phyloP scores from a whole-genome alignment of 2,888 invertebrate genomes.

The Merodon equestris region DNA sequence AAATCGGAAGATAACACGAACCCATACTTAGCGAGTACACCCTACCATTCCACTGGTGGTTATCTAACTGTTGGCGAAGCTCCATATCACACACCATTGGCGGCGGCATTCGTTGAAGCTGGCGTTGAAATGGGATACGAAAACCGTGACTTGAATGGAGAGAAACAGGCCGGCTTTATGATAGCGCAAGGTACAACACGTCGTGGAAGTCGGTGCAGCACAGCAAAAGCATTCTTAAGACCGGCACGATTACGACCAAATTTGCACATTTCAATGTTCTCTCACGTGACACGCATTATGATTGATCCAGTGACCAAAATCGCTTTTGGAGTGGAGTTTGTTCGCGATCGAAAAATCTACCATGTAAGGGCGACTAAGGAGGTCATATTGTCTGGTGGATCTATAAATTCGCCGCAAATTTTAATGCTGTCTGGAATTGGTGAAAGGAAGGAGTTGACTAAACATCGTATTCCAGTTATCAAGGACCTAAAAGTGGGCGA shows the following conservation, averaged over 20 bases:
- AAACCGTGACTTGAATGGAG: slow-evolving; percentile 92
- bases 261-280: slow-evolving; percentile 90
- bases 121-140: slow-evolving; percentile 91
- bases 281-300: slow-evolving; percentile 88
- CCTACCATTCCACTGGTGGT: slow-evolving; percentile 89
- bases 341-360: slow-evolving; percentile 85
- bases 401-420: slow-evolving; percentile 95
- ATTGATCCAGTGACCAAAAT: slow-evolving; percentile 86
- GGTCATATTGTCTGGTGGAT: slow-evolving; percentile 93
- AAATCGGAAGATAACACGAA: slow-evolving; percentile 95
- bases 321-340: slow-evolving; percentile 90
- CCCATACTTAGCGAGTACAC: slow-evolving; percentile 88
- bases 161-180: slow-evolving; percentile 92
- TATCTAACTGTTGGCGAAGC: slow-evolving; percentile 92
- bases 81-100: slow-evolving; percentile 91
- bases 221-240: slow-evolving; percentile 91
- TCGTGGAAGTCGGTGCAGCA: slow-evolving; percentile 91
- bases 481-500: slow-evolving; percentile 90
- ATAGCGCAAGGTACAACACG: slow-evolving; percentile 90
- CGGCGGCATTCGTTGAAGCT: slow-evolving; percentile 89
- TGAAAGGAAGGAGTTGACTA: slow-evolving; percentile 85
- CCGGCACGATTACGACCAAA: slow-evolving; percentile 89
- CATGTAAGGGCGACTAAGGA: slow-evolving; percentile 89
- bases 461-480: slow-evolving; percentile 87
- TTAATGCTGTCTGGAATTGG: slow-evolving; percentile 96